Conservation (phyloP, 1,140 invertebrate genomes). For the Caenorhabditis brenneri region DNA sequence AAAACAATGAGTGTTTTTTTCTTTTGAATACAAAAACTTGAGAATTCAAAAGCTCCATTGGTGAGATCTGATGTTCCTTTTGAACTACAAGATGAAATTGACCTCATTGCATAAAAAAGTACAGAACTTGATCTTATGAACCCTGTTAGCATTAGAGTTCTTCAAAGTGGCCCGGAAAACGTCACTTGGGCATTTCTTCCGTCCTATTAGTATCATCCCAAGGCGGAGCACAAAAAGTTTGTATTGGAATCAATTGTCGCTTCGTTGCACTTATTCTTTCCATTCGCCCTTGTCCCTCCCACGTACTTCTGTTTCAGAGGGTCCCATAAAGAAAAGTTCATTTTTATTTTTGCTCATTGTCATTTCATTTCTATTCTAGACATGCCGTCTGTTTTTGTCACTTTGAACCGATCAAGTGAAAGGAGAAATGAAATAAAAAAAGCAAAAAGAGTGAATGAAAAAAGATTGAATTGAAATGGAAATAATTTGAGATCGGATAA, state of each 20-base stretch:
- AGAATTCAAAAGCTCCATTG: no score
- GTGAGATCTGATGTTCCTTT: neutral
- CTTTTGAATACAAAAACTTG: no score
- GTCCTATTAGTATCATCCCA: constrained; percentile 1
- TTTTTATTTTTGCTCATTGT: neutral
- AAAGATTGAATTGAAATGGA: constrained; percentile 39
- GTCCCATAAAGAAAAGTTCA: constrained; percentile 7
- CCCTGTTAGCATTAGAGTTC: neutral
- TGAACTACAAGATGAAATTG: neutral
- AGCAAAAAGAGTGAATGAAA: neutral
- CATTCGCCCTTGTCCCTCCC: constrained; percentile 1
- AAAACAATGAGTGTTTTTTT: no score
- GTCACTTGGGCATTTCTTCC: neutral
- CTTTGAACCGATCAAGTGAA: neutral
- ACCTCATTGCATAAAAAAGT: neutral
- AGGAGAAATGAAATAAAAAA: neutral
- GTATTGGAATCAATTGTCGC: constrained; percentile 34
- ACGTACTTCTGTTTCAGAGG: neutral
- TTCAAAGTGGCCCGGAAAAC: neutral
- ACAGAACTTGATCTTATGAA: neutral
- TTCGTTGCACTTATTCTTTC: constrained; percentile 36
- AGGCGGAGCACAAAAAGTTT: constrained; percentile 8
- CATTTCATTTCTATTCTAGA: constrained; percentile 33
- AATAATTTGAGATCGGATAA: constrained; percentile 39
- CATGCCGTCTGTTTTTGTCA: constrained; percentile 14